Evolutionary conservation across 2,797 vertebrate species (phyloP).

Genomic region (Anolis apletophallus): DNA sequence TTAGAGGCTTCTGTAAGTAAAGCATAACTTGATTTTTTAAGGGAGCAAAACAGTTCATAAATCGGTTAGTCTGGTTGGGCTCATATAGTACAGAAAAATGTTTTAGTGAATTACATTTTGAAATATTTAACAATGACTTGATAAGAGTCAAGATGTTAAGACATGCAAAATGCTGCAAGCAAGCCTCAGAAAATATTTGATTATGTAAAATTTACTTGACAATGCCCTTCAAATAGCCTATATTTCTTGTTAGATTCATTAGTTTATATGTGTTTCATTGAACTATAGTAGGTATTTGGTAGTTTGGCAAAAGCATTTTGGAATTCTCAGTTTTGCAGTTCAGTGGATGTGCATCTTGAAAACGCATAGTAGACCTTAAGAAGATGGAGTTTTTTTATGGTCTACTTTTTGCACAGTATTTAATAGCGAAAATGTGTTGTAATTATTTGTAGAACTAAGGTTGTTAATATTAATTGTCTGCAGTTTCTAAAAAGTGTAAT

Average conservation of each 20-base stretch:
- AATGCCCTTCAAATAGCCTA: slow-evolving; percentile 62
- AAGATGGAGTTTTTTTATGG: slow-evolving; percentile 34
- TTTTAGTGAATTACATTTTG: neutral
- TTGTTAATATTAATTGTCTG: slow-evolving; percentile 15
- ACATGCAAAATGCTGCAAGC: neutral
- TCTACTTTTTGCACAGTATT: slow-evolving; percentile 1
- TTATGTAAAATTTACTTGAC: slow-evolving; percentile 54
- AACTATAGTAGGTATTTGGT: slow-evolving; percentile 31
- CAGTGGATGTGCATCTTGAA: slow-evolving; percentile 50
- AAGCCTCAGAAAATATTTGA: neutral
- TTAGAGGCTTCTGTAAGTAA: slow-evolving; percentile 44
- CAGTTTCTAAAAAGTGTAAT: neutral
- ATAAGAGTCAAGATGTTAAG: neutral
- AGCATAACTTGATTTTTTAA: slow-evolving; percentile 57
- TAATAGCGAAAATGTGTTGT: slow-evolving; percentile 37
- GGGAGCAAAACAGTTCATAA: slow-evolving; percentile 52
- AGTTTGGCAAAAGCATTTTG: slow-evolving; percentile 66
- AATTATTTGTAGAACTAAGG: slow-evolving; percentile 24
- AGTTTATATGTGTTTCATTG: slow-evolving; percentile 69
- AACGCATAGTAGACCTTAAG: slow-evolving; percentile 36
- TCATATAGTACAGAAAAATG: slow-evolving; percentile 47
- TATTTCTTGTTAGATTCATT: slow-evolving; percentile 68
- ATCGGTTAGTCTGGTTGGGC: slow-evolving; percentile 59
- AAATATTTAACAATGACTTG: neutral
- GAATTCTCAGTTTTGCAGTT: slow-evolving; percentile 36